Percentiles rank a stretch among this genome's conserved stretches.
These are phyloP conservation scores for Mus spretus DNA, from an alignment of 2,797 vertebrate species.

Conservation along the genomic window DNA sequence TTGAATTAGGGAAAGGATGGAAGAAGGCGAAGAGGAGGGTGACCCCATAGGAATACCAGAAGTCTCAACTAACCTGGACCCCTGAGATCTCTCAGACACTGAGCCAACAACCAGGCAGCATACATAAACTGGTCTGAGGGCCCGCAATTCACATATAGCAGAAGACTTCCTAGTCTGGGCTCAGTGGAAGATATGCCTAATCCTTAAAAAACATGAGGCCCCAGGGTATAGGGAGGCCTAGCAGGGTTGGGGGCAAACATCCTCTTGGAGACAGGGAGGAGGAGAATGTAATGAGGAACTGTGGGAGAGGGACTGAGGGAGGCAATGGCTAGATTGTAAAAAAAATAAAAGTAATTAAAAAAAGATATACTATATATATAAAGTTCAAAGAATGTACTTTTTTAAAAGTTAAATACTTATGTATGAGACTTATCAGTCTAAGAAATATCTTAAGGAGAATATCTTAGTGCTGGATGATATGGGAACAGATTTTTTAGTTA, in stretches of 20 bases:
- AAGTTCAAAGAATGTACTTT: neutral
- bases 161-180: neutral
- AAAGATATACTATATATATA: neutral
- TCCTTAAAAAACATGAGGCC: neutral
- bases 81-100: neutral
- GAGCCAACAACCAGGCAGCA: neutral
- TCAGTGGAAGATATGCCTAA: neutral
- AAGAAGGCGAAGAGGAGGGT: neutral
- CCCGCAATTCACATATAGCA: neutral
- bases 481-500: neutral
- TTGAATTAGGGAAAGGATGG: neutral
- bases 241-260: neutral
- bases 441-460: neutral
- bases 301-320: neutral
- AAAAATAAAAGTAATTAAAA: neutral
- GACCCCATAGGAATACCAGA: neutral
- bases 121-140: neutral
- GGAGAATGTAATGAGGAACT: neutral
- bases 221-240: neutral
- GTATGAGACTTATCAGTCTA: neutral
- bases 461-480: neutral
- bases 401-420: neutral
- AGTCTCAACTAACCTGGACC: neutral
- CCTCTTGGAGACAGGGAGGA: neutral
- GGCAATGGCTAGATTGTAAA: neutral